Evolutionary conservation across 2,797 vertebrate species (phyloP), one percentile per base, ranked within the genome.

Genomic region (Coregonus sp.): DNA sequence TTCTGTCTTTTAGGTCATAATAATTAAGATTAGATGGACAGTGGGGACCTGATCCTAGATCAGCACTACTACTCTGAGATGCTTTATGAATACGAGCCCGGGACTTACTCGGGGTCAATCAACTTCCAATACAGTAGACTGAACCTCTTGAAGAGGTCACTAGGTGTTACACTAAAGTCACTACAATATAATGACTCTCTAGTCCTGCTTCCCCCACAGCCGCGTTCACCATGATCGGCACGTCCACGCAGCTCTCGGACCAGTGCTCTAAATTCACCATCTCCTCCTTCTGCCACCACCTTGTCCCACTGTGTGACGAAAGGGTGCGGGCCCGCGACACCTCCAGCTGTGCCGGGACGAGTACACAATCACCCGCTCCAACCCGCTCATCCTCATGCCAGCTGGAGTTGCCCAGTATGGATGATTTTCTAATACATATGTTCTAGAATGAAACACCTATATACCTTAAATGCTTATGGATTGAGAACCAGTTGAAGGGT

Each of bases 201-300:
- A 52, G 16, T 16, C 25, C 52, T 65, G 31, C 16, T 65, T 66
- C n/a, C 79, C 63, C 3, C 47, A 1, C 84, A 99, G 98, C 97
- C 7, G 98, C 98, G 1, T 96, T 99, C 89, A 99, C 98, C 4
- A 99, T 99, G 98, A 99, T 99, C 16, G 98, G 98, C 78, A 99
- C 98, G 40, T 98, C 98, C 18, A 99, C 97, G 0, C 97, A 99
- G 78, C 90, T 99, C 16, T 98, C 98, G 0, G 97, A 99, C 84
- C 96, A 97, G 90, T 99, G 98, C 89, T 99, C 98, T 0, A 95
- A 93, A 84, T 99, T 98, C 0, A 97, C 98, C 79, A 99, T 99
- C 82, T 97, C 98, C 0, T 99, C 98, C 3, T 98, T 99, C 92
- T 99, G 98, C 91, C 96, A 99, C 90, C 97, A 96, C 0, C 97